Base-by-base conservation (phyloP, 1,140 invertebrate species). In the Drosophila virilis region DNA sequence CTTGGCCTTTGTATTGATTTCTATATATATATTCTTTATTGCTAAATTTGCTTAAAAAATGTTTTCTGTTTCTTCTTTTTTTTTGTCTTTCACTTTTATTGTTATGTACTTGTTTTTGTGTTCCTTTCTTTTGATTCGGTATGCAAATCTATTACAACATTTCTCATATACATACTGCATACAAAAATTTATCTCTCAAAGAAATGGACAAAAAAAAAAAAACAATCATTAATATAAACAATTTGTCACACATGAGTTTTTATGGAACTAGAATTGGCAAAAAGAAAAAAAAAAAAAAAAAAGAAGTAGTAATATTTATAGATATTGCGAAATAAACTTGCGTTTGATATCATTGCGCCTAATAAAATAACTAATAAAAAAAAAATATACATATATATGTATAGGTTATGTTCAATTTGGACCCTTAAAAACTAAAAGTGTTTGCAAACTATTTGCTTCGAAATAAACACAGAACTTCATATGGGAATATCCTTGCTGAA, bases 41-140 rank as follows among this genome's bases (percentile, higher is more conserved):
- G 61, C 81, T 85, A 85, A 28, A 66, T 78, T 86, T 81, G 57
- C 83, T 78, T 85, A 82, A 75, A 85, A 85, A 86, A 86, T 69
- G 38, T 28, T 28, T 28, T 28, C 22, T 5, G n/a, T 28, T 28
- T 5, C 4, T 28, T 28, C 4, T 28, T 3, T 28, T 28, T 28
- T 28, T 28, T 28, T 28, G 5, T 2, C 22, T 81, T 17, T 81
- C 78, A 76, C 71, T 81, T 81, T 77, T 61, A 74, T 78, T 71
- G 77, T 75, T 78, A 74, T 68, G 69, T 75, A 38, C 42, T 61
- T 86, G 58, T 83, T 78, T 86, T 66, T 66, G 33, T 69, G 43
- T 77, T 74, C 54, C 40, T 77, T 78, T 61, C 50, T 68, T 83
- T 79, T 45, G 35, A 55, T 72, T 76, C 51, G 43, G 45, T 42